Evolutionary conservation across 2,888 invertebrate species (phyloP).

Genomic region (Himalopsyche tibetana): DNA sequence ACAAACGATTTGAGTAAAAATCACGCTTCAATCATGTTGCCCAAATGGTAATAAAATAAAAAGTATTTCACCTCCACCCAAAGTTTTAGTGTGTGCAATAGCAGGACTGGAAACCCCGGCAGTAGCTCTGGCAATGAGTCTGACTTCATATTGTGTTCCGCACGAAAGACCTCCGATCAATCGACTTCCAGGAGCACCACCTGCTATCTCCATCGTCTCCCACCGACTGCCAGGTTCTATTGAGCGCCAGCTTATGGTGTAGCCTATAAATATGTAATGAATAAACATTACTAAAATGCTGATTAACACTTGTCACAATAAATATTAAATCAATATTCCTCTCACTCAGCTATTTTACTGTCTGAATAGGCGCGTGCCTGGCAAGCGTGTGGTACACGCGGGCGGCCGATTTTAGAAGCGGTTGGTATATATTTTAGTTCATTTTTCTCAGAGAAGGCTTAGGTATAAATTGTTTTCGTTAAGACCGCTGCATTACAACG

Average conservation of each 20-base stretch:
- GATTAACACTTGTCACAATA: no score
- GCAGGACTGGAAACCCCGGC: conserved; percentile 84
- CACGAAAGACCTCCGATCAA: conserved; percentile 81
- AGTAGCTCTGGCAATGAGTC: conserved; percentile 83
- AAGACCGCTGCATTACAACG: no score
- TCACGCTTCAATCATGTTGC: background rate
- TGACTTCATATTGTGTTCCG: conserved; percentile 84
- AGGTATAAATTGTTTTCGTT: no score
- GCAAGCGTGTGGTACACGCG: no score
- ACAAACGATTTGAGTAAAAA: background rate
- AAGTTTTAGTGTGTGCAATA: conserved; percentile 80
- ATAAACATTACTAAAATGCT: background rate
- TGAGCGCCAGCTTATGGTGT: conserved; percentile 76
- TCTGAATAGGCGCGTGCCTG: no score
- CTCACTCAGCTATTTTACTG: no score
- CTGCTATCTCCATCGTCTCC: conserved; percentile 58
- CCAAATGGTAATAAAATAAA: background rate
- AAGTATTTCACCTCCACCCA: conserved; percentile 79
- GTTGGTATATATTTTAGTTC: no score
- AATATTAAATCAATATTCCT: no score
- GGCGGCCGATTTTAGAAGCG: no score
- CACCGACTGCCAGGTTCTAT: conserved; percentile 71
- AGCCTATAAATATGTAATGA: conserved; percentile 69
- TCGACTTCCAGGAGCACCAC: conserved; percentile 51
- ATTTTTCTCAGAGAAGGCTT: no score